Base-by-base conservation (phyloP, 2,888 invertebrate species). In the Rhyacophila evoluta region DNA sequence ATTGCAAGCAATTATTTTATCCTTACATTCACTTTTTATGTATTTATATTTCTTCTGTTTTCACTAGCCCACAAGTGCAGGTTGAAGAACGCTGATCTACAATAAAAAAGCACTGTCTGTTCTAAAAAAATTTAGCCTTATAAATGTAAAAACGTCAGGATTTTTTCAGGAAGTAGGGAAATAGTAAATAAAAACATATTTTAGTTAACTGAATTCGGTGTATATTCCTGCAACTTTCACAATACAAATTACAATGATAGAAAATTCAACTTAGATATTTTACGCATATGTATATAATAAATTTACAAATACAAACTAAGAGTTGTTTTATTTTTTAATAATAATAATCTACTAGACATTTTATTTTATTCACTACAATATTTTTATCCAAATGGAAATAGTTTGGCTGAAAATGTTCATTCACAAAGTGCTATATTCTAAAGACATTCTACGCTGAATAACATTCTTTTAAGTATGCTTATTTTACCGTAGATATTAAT, bases 181-280 rank as follows among this genome's bases (percentile, higher is more conserved):
- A 6, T 33, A 33, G 6, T 6, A 33, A 6, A 10, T 11, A 70
- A 77, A 78, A 71, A 75, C 68, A 25, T 74, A 12, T 27, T 1
- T 37, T 29, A 27, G 19, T 68, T 69, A 82, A 82, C 82, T 78
- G 79, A 79, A 79, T 79, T 78, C 81, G 78, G 79, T 81, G 78
- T 82, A 82, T 79, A 78, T 78, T 81, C 74, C 77, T 82, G 82
- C 82, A 82, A 80, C 79, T 79, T 76, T 74, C 82, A 82, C 82
- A 78, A 82, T 82, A 82, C 83, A 83, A 81, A 81, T 83, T 83
- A 82, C 82, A 82, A 83, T 81, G 79, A 82, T 83, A 81, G 78
- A 83, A 82, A 82, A 81, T 79, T 82, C 80, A 83, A 82, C 79
- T 77, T 83, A 83, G 68, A 69, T 81, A 75, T 80, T 82, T 81